phyloP scores from a whole-genome alignment of 2,113 vertebrate genomes.

The Oreochromis tanganicae region DNA sequence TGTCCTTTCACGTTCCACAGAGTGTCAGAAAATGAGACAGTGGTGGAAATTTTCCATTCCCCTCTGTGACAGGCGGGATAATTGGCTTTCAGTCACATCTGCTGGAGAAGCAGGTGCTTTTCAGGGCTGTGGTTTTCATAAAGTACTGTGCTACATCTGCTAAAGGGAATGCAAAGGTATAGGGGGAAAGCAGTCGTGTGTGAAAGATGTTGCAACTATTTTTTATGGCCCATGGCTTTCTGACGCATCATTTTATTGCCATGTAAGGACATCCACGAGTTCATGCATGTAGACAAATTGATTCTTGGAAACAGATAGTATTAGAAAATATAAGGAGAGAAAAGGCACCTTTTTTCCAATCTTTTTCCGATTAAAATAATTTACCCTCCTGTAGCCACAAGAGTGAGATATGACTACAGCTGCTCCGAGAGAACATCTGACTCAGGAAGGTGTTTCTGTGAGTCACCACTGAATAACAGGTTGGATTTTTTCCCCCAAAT shows the following conservation, averaged over 20 bases:
- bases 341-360: neutral
- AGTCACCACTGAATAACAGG: neutral
- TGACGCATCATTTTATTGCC: neutral
- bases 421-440: neutral
- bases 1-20: conserved; percentile 9
- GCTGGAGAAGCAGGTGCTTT: conserved; percentile 5
- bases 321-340: neutral
- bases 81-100: conserved; percentile 54
- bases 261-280: neutral
- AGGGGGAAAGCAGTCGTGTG: neutral
- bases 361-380: neutral
- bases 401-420: neutral
- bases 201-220: neutral
- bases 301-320: neutral
- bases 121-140: neutral
- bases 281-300: neutral
- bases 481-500: neutral
- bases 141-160: neutral
- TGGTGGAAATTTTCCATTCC: conserved; percentile 10
- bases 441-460: neutral
- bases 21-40: conserved; percentile 14
- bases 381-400: neutral
- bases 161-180: neutral
- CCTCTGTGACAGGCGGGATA: conserved; percentile 37
- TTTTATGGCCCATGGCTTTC: neutral